Evolutionary conservation across 37 sponge, comb jelly and placozoan genomes (phyloP).

Genomic region (Chondrilla cf. caribensis): DNA sequence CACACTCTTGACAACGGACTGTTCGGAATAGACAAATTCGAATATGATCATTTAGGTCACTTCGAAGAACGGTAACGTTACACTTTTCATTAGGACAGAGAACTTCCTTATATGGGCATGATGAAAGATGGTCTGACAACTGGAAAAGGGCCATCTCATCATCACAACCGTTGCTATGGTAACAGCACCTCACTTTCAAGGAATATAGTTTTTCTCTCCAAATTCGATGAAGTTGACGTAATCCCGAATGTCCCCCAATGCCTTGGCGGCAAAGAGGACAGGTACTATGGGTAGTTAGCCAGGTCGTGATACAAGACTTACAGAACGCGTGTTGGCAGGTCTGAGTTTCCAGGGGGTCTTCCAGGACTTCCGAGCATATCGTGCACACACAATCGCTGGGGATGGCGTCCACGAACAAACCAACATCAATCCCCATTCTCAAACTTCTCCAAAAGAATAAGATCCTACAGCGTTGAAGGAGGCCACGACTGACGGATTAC

Average conservation of each 20-base stretch:
- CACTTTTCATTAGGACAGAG: conserved; percentile 44
- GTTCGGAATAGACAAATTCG: conserved; percentile 28
- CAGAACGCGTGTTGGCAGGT: conserved; percentile 63
- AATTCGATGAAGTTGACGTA: conserved; percentile 12
- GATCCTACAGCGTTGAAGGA: no score
- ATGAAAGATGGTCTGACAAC: conserved; percentile 14
- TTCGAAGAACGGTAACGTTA: conserved; percentile 8
- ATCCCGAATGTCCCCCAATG: conserved; percentile 7
- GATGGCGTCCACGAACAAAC: conserved; percentile 34
- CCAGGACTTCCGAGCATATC: conserved; percentile 49
- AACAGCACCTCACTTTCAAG: conserved; percentile 27
- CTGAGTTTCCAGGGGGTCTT: conserved; percentile 48
- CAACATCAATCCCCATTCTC: conserved; percentile 41
- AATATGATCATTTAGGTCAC: conserved; percentile 27
- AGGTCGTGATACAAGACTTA: conserved; percentile 32
- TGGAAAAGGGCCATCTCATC: conserved; percentile 33
- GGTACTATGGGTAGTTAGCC: conserved; percentile 39
- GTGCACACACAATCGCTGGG: conserved; percentile 45
- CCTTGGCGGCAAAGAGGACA: conserved; percentile 47
- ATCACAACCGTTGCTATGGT: conserved; percentile 32
- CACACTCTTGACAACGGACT: conserved; percentile 26
- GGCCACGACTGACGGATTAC: no score
- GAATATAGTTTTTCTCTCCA: conserved; percentile 19
- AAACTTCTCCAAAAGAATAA: not conserved
- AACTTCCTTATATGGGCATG: conserved; percentile 29